Evolutionary conservation across 2,113 vertebrate genomes (phyloP).

Genomic region (Illadopsis cleaveri): DNA sequence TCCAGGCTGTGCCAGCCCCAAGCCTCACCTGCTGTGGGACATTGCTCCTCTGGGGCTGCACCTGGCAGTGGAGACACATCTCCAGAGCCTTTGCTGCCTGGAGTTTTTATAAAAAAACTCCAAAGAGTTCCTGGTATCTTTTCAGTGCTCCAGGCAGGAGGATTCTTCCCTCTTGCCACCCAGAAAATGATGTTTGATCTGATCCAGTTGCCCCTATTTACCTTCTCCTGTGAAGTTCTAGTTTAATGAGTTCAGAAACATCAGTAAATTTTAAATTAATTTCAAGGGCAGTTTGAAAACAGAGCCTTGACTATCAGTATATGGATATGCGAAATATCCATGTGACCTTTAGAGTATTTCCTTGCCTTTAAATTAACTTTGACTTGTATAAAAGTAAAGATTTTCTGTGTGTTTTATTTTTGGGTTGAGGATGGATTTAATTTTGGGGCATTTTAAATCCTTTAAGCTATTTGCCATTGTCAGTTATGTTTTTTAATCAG

Average conservation of each 20-base stretch:
- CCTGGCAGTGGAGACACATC: background rate
- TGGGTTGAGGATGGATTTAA: background rate
- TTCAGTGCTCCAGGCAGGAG: background rate
- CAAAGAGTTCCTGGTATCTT: fast-evolving
- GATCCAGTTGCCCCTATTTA: background rate
- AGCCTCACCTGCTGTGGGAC: background rate
- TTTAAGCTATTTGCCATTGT: background rate
- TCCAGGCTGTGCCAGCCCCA: background rate
- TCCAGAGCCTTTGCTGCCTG: background rate
- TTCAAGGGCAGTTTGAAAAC: background rate
- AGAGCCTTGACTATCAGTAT: background rate
- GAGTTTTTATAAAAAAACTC: no score
- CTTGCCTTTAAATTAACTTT: background rate
- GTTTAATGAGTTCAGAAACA: background rate
- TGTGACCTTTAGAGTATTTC: background rate
- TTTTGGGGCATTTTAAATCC: background rate
- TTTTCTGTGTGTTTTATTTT: background rate
- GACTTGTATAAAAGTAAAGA: background rate
- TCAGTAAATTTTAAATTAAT: background rate
- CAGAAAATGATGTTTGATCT: background rate
- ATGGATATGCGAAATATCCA: background rate
- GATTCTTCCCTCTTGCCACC: background rate
- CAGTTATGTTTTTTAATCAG: constrained; percentile 24
- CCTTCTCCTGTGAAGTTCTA: background rate
- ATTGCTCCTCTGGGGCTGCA: background rate